These are phyloP conservation scores for Lobophora halterata DNA, from an alignment of 2,888 invertebrate genomes.

Conservation along the genomic window DNA sequence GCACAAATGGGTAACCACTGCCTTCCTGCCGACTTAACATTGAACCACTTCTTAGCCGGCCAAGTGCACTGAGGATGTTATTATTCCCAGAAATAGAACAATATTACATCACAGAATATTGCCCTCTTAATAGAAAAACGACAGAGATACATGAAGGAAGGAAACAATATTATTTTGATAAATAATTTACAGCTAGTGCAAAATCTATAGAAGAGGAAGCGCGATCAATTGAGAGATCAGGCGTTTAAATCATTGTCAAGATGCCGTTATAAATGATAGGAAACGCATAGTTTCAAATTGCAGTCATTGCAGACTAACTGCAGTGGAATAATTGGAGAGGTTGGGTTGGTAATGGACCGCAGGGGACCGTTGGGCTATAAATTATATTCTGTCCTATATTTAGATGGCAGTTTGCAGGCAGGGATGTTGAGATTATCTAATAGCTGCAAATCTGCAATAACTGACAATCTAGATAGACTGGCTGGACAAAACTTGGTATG, in stretches of 20 bases:
- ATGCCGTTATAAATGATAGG: conserved; percentile 49
- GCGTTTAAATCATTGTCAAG: conserved; percentile 33
- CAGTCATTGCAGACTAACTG: conserved; percentile 53
- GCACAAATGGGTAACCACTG: conserved; percentile 68
- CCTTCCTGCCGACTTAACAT: conserved; percentile 72
- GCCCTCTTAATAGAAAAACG: conserved; percentile 15
- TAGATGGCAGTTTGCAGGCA: conserved; percentile 48
- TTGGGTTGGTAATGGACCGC: conserved; percentile 52
- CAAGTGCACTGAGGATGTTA: conserved; percentile 75
- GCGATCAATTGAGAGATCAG: conserved; percentile 25
- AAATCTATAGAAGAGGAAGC: background rate
- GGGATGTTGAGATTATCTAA: conserved; percentile 54
- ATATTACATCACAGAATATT: conserved; percentile 28
- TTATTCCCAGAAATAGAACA: conserved; percentile 64
- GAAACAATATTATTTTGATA: too few relatives aligned
- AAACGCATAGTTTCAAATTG: conserved; percentile 61
- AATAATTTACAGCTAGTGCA: conserved; percentile 2
- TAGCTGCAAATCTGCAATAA: conserved; percentile 32
- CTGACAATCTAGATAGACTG: conserved; percentile 18
- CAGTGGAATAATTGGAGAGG: conserved; percentile 62
- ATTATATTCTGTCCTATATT: conserved; percentile 55
- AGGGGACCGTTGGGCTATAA: conserved; percentile 47
- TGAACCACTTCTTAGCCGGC: conserved; percentile 73
- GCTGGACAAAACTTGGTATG: conserved; percentile 10
- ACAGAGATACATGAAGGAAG: background rate